Evolutionary conservation across 1,140 invertebrate genomes (phyloP), one percentile per base, ranked within the genome.

Genomic region (Drosophila trapezifrons): DNA sequence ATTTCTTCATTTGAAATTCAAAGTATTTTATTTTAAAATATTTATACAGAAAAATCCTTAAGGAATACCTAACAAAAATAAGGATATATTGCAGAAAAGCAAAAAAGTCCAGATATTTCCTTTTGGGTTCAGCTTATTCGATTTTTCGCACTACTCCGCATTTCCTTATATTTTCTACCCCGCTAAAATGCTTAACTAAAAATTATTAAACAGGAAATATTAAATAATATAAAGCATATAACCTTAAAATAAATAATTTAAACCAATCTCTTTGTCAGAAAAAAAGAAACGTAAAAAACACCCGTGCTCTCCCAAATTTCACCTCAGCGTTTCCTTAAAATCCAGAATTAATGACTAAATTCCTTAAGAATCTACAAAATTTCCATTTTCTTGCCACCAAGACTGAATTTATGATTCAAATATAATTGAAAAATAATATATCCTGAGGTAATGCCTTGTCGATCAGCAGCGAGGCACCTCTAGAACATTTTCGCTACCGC

Each of bases 391-490:
- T 22, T n/a, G 13, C 2, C 22, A 8, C 18, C 20, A 12, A 1
- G 6, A 10, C 22, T 58, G 6, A 10, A 22, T 58, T 17, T 12
- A 60, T 22, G 18, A 13, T 22, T 17, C 5, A 29, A 17, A 22
- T 67, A 32, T 42, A 17, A 35, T 35, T 18, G 2, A 2, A 35
- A 25, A 59, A 12, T 17, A 54, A 38, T 60, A 67, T 51, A 25
- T 46, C 29, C 60, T 18, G 15, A 37, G 62, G 62, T 69, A 69
- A 66, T 69, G 52, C 46, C 65, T 29, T 54, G 60, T 66, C 65
- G 65, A 69, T 69, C 62, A 52, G 20, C 42, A 40, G 27, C 20
- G 15, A 20, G 13, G 35, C n/a, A 4, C 35, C 49, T 22, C 29
- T 32, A 52, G 65, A 69, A 66, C 27, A 66, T 38, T 49, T 54